Conservation (phyloP, 1,140 invertebrate species). For the Homarus americanus region DNA sequence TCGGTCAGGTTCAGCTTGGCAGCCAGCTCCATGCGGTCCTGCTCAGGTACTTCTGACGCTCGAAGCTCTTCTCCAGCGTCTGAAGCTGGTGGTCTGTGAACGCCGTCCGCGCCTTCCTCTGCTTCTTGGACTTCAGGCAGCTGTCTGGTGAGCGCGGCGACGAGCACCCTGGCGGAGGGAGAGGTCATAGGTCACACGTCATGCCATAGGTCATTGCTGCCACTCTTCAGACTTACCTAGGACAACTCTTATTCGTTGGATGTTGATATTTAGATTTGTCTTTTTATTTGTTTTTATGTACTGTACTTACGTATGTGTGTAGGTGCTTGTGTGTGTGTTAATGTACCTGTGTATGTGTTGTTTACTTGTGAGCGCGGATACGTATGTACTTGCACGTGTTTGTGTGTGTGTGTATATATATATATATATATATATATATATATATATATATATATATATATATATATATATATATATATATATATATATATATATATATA, state of each 20-base stretch:
- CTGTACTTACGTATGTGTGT: no score
- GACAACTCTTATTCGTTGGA: no score
- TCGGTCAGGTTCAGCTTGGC: constrained; percentile 63
- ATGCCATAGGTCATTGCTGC: no score
- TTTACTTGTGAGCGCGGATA: no score
- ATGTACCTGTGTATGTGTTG: no score
- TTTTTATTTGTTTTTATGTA: not conserved
- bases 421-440: not conserved
- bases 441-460: not conserved
- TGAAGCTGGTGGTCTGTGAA: constrained; percentile 62
- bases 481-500: not conserved
- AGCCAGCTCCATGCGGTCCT: constrained; percentile 64
- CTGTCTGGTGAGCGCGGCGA: constrained; percentile 38
- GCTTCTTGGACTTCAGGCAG: constrained; percentile 50
- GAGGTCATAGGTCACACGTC: constrained; percentile 11
- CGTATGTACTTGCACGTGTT: not conserved
- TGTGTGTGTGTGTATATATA: not conserved
- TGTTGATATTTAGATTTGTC: not conserved
- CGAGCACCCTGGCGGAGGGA: constrained; percentile 30
- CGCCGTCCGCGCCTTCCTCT: constrained; percentile 58
- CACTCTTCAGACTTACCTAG: no score
- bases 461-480: not conserved
- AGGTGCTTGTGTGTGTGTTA: no score
- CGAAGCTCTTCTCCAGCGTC: constrained; percentile 68
- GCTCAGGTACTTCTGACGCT: constrained; percentile 67